phyloP scores from a whole-genome alignment of 2,113 vertebrate species.

The Genyomyrus donnyi region DNA sequence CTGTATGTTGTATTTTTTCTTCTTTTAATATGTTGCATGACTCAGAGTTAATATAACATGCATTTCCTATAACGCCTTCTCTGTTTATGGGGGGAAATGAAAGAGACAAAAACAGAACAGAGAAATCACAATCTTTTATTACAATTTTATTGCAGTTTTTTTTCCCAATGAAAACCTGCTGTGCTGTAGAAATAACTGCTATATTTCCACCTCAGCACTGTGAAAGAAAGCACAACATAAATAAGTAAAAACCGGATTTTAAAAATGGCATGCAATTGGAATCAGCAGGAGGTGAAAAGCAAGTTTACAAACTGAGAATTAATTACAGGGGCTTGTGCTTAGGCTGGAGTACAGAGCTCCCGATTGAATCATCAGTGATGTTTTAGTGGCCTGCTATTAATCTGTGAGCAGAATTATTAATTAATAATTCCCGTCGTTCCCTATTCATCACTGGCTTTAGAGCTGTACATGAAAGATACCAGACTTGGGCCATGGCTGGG shows the following conservation, averaged over 20 bases:
- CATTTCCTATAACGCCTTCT: conserved; percentile 21
- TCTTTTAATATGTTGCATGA: not conserved
- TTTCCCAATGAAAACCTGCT: not conserved
- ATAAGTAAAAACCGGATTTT: conserved; percentile 27
- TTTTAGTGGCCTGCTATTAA: conserved; percentile 44
- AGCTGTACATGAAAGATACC: conserved; percentile 42
- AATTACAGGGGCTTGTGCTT: conserved; percentile 35
- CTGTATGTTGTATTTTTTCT: not conserved
- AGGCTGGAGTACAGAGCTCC: conserved; percentile 28
- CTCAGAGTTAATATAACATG: conserved; percentile 5
- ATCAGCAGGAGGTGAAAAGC: conserved; percentile 36
- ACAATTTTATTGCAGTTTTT: not conserved
- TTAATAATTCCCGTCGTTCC: conserved; percentile 35
- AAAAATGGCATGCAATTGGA: conserved; percentile 32
- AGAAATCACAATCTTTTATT: conserved; percentile 6
- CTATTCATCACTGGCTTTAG: conserved; percentile 45
- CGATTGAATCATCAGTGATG: conserved; percentile 59
- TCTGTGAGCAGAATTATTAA: conserved; percentile 53
- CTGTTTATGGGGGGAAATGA: conserved; percentile 29
- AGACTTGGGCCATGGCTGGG: conserved; percentile 14
- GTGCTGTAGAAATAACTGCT: not conserved
- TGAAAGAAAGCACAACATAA: not conserved
- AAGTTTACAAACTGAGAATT: conserved; percentile 39
- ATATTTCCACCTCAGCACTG: conserved; percentile 21
- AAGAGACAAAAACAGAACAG: conserved; percentile 30